A percentile compares a stretch with the other conserved stretches of the same genome.
phyloP scores from a whole-genome alignment of 2,797 vertebrate species.

The Glyptemys insculpta region DNA sequence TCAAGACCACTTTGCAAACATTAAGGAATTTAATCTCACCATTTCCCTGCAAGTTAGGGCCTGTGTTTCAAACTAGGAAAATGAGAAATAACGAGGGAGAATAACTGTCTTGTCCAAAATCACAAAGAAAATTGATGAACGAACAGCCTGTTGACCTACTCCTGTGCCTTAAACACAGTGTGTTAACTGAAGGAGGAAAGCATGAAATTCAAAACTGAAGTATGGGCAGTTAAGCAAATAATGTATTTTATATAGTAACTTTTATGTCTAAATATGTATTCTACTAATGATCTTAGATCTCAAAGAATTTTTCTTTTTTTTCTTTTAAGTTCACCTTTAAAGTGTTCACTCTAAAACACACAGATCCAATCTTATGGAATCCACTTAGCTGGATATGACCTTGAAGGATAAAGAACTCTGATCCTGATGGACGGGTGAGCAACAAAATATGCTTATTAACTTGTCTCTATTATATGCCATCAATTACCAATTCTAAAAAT shows the following conservation, averaged over 20 bases:
- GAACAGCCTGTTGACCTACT: accelerated
- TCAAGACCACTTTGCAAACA: background rate
- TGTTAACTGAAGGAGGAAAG: background rate
- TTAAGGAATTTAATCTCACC: background rate
- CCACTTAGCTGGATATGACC: background rate
- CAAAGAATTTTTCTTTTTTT: background rate
- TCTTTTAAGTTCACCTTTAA: background rate
- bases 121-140: background rate
- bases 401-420: background rate
- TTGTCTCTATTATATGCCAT: background rate
- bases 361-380: background rate
- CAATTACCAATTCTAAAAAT: accelerated
- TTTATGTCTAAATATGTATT: background rate
- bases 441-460: background rate
- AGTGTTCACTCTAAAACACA: accelerated
- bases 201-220: background rate
- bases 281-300: accelerated
- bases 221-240: background rate
- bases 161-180: background rate
- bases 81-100: background rate
- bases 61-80: accelerated
- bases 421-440: background rate
- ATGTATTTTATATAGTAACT: background rate
- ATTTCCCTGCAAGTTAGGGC: background rate
- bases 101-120: background rate